These are phyloP conservation scores for Drosophila barbarae DNA, from an alignment of 2,888 invertebrate species.

Conservation along the genomic window DNA sequence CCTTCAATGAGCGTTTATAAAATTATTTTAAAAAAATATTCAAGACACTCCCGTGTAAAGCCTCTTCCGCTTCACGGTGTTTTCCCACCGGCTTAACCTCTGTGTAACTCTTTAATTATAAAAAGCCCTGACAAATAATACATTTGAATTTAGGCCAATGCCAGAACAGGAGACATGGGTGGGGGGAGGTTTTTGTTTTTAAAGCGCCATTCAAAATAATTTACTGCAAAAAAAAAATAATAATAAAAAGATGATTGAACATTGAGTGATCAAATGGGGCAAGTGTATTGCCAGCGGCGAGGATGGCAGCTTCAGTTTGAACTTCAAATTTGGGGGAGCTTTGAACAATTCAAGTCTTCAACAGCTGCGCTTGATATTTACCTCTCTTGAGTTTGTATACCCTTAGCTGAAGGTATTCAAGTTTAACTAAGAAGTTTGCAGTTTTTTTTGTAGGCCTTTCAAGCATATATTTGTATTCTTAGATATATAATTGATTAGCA, in stretches of 20 bases:
- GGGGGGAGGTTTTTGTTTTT: background rate
- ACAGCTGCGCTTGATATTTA: slow-evolving; percentile 31
- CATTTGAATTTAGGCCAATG: slow-evolving; percentile 34
- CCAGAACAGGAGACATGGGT: slow-evolving; percentile 10
- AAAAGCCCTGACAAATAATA: slow-evolving; percentile 8
- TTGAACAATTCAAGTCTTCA: slow-evolving; percentile 20
- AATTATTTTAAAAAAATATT: slow-evolving; percentile 13
- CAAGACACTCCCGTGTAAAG: background rate
- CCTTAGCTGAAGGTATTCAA: background rate
- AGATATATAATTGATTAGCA: no score
- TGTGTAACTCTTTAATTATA: background rate
- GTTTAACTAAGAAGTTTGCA: background rate
- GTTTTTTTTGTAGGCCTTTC: background rate
- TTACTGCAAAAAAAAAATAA: background rate
- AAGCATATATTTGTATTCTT: background rate
- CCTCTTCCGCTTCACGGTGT: slow-evolving; percentile 1
- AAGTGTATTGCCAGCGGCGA: slow-evolving; percentile 38
- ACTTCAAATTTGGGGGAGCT: slow-evolving; percentile 9
- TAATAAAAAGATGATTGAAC: slow-evolving; percentile 15
- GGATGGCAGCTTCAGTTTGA: slow-evolving; percentile 26
- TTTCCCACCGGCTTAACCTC: background rate
- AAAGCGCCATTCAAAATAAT: background rate
- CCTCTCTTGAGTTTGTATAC: slow-evolving; percentile 12
- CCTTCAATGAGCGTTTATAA: slow-evolving; percentile 10
- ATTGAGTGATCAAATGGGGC: slow-evolving; percentile 33